phyloP scores from a whole-genome alignment of 2,888 invertebrate genomes.

The Pandemis corylana region DNA sequence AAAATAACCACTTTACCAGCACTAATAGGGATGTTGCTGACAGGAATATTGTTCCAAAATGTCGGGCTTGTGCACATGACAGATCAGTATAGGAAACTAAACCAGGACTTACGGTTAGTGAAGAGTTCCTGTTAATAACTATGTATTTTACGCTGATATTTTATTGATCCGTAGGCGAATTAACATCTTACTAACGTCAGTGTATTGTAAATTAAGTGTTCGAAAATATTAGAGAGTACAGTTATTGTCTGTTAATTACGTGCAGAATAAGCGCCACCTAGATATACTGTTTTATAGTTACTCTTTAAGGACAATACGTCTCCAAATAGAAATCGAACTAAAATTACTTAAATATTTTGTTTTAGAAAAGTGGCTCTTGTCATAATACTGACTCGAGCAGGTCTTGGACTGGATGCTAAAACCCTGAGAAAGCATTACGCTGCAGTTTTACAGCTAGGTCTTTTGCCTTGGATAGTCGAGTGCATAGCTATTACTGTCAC shows the following conservation, averaged over 20 bases:
- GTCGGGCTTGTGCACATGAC: conserved; percentile 86
- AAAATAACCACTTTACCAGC: conserved; percentile 89
- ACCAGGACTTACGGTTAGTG: conserved; percentile 87
- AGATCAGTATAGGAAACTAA: conserved; percentile 85
- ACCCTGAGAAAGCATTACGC: conserved; percentile 89
- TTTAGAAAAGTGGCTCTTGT: conserved; percentile 92
- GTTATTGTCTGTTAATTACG: no score
- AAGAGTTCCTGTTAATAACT: neutral
- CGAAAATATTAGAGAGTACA: no score
- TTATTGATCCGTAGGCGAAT: neutral
- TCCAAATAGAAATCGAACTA: neutral
- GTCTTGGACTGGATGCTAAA: conserved; percentile 91
- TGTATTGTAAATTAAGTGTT: no score
- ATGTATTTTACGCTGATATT: neutral
- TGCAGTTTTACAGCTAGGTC: conserved; percentile 89
- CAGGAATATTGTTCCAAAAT: conserved; percentile 89
- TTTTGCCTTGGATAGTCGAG: conserved; percentile 92
- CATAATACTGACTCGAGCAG: conserved; percentile 93
- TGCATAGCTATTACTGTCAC: conserved; percentile 85
- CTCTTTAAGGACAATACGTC: no score
- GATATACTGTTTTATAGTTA: no score
- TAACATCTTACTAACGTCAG: neutral
- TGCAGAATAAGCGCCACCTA: no score
- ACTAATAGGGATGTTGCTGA: conserved; percentile 90
- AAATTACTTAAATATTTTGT: conserved; percentile 36